Evolutionary conservation across 1,140 invertebrate genomes (phyloP), one percentile per base, ranked within the genome.

Genomic region (Teleogryllus occipitalis): DNA sequence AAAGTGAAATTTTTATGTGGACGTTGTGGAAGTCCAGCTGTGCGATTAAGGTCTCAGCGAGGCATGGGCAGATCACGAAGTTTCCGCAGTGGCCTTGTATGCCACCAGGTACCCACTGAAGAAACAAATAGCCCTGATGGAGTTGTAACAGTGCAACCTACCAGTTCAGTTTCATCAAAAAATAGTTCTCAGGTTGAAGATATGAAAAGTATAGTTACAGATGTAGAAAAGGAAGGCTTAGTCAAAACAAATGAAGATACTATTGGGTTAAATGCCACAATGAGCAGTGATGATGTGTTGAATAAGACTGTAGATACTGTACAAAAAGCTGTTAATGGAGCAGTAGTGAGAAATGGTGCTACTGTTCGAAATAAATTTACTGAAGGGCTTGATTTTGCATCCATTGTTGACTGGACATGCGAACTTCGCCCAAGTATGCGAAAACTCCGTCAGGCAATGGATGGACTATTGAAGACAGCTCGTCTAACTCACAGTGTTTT

Each of bases 401-500:
- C 87, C 8, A 89, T 93, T 46, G 88, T 88, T n/a, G 92, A 93
- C 82, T 94, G 94, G 91, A 91, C 91, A 1, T 90, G 89, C 12
- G 95, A 96, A 82, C 86, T 94, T 46, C 87, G 93, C 79, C 93
- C 94, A 0, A 93, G 92, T 81, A 94, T 95, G 91, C 90, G 92
- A 65, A 96, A 96, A 84, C 84, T 97, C 10, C 89, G 93, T 0
- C 90, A 93, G 81, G 93, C 94, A 0, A 95, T 94, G 89, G 94
- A 95, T 83, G 92, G 92, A 0, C 85, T 96, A 0, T 84, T 95
- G 12, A 95, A 95, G 84, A 96, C 94, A 81, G 93, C 94, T 0
- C 88, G 93, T 48, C 87, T 97, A 7, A 95, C 95, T 1, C 95
- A 98, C 85, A 95, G 94, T 8, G 95, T 97, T 15, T 92, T 97